Evolutionary conservation across 2,797 vertebrate species (phyloP), one percentile per base, ranked within the genome.

Genomic region (Macropus fuliginosus): DNA sequence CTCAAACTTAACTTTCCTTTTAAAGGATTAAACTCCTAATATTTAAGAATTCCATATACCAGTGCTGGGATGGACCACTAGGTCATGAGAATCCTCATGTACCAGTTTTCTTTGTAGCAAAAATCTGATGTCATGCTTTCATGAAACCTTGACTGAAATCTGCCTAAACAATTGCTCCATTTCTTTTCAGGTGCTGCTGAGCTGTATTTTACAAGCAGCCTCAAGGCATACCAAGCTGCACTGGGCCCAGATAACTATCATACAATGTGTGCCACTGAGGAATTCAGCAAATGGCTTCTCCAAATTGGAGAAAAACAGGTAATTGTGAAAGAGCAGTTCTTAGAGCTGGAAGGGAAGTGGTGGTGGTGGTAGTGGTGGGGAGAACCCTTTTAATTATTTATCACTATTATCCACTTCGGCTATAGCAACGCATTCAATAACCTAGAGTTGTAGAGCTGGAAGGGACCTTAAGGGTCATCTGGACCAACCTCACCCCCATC

Each of bases 201-300:
- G 57, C 94, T 92, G 27, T 98, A 98, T 96, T 98, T 98, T 95
- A 95, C 66, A 91, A 96, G 97, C 91, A 98, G 98, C 92, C 97
- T 98, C 54, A 93, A 1, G 52, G 95, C 96, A 3, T 98, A 97
- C 91, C 96, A 97, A 62, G 95, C 91, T 50, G 93, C 96, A 29
- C 0, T 98, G 89, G 98, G 98, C 91, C 92, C 95, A 59, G 92
- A 97, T 8, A 93, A 98, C 91, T 92, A 91, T 81, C 95, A 94
- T 94, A 98, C 98, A 21, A 62, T 98, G 81, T 92, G 10, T 5
- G 91, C 97, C 0, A 91, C 96, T 94, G 97, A 98, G 95, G 98
- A 98, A 54, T 98, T 98, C 94, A 98, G 98, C 92, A 98, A 97
- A 89, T 98, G 98, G 98, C 98, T 98, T n/a, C 55, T 98, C 12